phyloP scores from a whole-genome alignment of 2,797 vertebrate genomes.

The Lutra lutra region DNA sequence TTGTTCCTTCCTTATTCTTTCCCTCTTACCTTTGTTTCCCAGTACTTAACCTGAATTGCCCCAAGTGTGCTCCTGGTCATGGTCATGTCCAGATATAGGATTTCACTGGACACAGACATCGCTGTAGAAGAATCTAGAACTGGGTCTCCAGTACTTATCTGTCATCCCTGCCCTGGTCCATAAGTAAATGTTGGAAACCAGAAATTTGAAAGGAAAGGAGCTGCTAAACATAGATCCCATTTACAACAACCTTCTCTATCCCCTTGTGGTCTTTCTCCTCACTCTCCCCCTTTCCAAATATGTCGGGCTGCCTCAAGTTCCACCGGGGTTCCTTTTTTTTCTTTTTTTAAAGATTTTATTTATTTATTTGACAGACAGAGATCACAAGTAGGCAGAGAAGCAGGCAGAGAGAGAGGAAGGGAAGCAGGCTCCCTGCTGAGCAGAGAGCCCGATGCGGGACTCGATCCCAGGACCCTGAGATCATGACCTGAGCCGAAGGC shows the following conservation, averaged over 20 bases:
- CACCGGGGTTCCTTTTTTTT: not conserved
- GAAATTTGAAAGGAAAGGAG: slow-evolving; percentile 9
- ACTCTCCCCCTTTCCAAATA: not conserved
- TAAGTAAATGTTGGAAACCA: not conserved
- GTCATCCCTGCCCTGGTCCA: not conserved
- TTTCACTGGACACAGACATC: not conserved
- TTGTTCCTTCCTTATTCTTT: not conserved
- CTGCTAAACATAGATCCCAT: not conserved
- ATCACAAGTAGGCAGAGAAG: too few relatives aligned
- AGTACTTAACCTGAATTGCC: not conserved
- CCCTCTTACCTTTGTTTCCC: not conserved
- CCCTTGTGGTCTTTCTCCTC: not conserved
- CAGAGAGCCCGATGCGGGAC: too few relatives aligned
- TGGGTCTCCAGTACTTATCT: not conserved
- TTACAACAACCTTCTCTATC: not conserved
- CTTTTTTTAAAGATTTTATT: too few relatives aligned
- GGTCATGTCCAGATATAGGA: not conserved
- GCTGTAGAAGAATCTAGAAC: not conserved
- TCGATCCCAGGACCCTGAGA: too few relatives aligned
- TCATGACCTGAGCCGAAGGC: too few relatives aligned
- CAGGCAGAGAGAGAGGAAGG: too few relatives aligned
- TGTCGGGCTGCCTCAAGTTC: not conserved
- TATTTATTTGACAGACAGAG: too few relatives aligned
- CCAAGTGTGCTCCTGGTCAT: not conserved
- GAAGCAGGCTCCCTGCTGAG: too few relatives aligned